Evolutionary conservation across 2,797 vertebrate genomes (phyloP).

Genomic region (Otolemur crassicaudatus): DNA sequence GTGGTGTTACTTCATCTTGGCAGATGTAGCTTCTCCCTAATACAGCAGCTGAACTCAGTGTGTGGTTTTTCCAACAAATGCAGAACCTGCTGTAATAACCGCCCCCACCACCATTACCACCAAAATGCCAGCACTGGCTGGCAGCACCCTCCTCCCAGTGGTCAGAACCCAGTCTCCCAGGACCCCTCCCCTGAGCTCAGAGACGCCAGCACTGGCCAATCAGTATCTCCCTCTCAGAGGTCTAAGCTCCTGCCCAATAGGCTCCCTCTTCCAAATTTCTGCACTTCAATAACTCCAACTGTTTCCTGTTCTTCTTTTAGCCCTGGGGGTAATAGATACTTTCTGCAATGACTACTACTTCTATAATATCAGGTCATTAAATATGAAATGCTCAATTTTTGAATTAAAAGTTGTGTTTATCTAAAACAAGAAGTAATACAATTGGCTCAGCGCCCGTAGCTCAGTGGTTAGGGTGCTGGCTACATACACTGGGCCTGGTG

Average conservation of each 20-base stretch:
- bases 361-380: too few relatives aligned
- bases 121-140: not conserved
- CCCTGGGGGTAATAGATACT: not conserved
- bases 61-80: not conserved
- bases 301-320: not conserved
- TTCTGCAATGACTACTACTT: not conserved
- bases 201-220: not conserved
- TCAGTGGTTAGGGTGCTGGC: too few relatives aligned
- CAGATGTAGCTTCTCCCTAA: not conserved
- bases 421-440: too few relatives aligned
- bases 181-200: not conserved
- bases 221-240: not conserved
- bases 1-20: not conserved
- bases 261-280: not conserved
- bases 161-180: accelerated
- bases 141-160: not conserved
- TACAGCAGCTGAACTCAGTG: not conserved
- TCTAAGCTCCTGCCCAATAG: not conserved
- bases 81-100: not conserved
- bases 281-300: not conserved
- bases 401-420: too few relatives aligned
- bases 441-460: too few relatives aligned
- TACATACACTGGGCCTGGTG: too few relatives aligned
- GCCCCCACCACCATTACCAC: too few relatives aligned
- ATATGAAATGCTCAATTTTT: too few relatives aligned